Conservation (phyloP, 2,888 invertebrate genomes). For the Caenorhabditis sp. region DNA sequence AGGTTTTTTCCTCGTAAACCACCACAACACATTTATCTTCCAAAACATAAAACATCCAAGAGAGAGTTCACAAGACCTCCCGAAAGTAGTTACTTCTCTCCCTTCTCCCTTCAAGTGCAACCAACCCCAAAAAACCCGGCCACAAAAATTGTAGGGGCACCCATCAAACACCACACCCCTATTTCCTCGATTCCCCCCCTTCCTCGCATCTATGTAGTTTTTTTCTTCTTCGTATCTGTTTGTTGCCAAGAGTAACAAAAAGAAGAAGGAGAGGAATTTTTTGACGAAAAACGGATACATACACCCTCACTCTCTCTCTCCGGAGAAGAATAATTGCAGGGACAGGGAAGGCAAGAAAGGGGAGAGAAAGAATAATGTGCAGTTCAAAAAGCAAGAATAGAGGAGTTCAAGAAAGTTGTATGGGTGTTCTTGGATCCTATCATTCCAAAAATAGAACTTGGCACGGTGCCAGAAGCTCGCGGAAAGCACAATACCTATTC, state of each 20-base stretch:
- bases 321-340: background rate
- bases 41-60: background rate
- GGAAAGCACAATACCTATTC: no score
- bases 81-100: slow-evolving; percentile 4
- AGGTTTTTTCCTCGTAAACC: no score
- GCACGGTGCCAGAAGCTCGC: no score
- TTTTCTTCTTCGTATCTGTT: slow-evolving; percentile 39
- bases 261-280: slow-evolving; percentile 5
- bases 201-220: background rate
- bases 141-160: background rate
- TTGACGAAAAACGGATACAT: slow-evolving; percentile 47
- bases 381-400: background rate
- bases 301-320: background rate
- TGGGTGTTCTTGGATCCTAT: no score
- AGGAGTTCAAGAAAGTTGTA: background rate
- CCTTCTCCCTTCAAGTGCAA: slow-evolving; percentile 9
- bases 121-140: background rate
- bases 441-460: no score
- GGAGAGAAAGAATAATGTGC: background rate
- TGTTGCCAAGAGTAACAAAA: slow-evolving; percentile 25
- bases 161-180: slow-evolving; percentile 25
- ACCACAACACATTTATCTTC: no score
- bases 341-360: background rate
- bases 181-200: slow-evolving; percentile 18
- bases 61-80: slow-evolving; percentile 21